These are phyloP conservation scores for Paramormyrops kingsleyae DNA, from an alignment of 2,113 vertebrate species.

Conservation along the genomic window DNA sequence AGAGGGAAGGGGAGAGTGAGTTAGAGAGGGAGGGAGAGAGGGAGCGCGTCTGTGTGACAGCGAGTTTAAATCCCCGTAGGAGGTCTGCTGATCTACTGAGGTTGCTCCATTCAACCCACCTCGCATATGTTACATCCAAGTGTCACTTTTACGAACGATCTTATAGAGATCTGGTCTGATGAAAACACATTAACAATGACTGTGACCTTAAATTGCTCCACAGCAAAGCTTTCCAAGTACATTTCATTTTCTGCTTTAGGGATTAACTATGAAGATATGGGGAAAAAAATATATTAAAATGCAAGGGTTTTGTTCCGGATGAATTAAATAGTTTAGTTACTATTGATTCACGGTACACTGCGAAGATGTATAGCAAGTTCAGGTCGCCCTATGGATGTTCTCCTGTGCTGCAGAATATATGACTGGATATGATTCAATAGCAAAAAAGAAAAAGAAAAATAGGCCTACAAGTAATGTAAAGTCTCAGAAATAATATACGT, in stretches of 20 bases:
- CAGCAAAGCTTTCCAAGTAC: not conserved
- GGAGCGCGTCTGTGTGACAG: conserved; percentile 32
- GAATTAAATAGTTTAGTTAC: not conserved
- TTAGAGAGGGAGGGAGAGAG: conserved; percentile 5
- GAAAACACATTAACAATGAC: not conserved
- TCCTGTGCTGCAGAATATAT: not conserved
- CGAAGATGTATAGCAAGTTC: not conserved
- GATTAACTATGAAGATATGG: not conserved
- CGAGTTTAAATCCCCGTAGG: not conserved
- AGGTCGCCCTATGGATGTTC: not conserved
- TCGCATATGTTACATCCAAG: not conserved
- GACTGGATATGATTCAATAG: not conserved
- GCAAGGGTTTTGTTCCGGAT: not conserved
- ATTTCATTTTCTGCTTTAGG: not conserved
- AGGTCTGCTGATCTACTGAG: not conserved
- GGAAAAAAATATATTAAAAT: no score
- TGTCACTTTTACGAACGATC: not conserved
- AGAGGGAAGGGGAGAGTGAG: not conserved
- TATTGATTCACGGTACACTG: not conserved
- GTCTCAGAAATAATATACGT: not conserved
- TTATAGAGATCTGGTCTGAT: not conserved
- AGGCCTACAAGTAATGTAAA: not conserved
- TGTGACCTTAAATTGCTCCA: not conserved
- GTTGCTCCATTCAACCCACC: not conserved
- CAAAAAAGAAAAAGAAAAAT: not conserved